Conservation (phyloP, 2,888 invertebrate genomes). For the Rhimphoctona megacephalus region DNA sequence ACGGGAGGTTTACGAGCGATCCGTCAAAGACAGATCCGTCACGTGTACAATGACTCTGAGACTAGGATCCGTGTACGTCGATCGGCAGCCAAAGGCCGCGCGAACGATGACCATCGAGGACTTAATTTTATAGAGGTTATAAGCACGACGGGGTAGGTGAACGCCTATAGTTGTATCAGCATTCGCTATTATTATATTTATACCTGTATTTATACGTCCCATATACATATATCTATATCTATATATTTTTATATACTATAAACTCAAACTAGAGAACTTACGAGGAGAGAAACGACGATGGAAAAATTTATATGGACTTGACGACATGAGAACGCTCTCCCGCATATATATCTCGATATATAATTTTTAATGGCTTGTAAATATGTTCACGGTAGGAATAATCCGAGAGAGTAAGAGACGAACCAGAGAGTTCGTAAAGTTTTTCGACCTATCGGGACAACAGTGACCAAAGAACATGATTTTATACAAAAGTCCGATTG, state of each 20-base stretch:
- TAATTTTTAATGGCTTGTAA: constrained; percentile 63
- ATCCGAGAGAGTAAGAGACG: constrained; percentile 4
- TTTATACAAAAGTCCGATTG: constrained; percentile 32
- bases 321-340: constrained; percentile 51
- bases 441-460: constrained; percentile 29
- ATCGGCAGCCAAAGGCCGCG: constrained; percentile 43
- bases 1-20: constrained; percentile 82
- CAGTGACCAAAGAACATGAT: constrained; percentile 8
- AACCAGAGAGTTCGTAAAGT: constrained; percentile 52
- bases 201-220: constrained; percentile 25
- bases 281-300: constrained; percentile 42
- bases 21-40: constrained; percentile 83
- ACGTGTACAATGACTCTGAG: constrained; percentile 77
- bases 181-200: constrained; percentile 59
- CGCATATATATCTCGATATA: constrained; percentile 39
- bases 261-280: constrained; percentile 43
- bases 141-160: constrained; percentile 43
- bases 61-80: constrained; percentile 74
- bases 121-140: constrained; percentile 79
- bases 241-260: constrained; percentile 29
- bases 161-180: constrained; percentile 44
- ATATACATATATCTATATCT: neutral
- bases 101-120: constrained; percentile 68
- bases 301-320: constrained; percentile 60
- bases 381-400: constrained; percentile 58